Evolutionary conservation across 2,797 vertebrate species (phyloP), one percentile per base, ranked within the genome.

Genomic region (Vespertilio murinus): DNA sequence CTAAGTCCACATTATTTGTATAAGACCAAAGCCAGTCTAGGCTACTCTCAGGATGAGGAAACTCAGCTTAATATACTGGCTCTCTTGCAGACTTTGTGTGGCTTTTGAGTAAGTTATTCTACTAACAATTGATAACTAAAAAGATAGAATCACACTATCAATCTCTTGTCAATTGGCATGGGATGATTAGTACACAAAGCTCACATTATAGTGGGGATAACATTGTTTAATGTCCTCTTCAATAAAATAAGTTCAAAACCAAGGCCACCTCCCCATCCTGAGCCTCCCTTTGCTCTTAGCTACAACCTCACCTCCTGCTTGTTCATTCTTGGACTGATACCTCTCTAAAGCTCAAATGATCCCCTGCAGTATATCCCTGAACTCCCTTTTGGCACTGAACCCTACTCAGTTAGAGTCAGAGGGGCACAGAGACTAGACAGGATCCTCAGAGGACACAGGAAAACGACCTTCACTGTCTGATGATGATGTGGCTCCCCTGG

Each of bases 231-330:
- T 0, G 11, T 80, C 64, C n/a, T 23, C 11, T 6, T 59, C 1
- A 12, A 25, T 67, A 45, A 79, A 20, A 42, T 30, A 64, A 81
- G 23, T 45, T 94, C 78, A 92, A 81, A 81, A 14, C 17, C 4
- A 25, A 81, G 42, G 20, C 30, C 25, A 12, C 33, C 45, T 28
- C 12, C 6, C 8, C 30, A 8, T 18, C 0, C 1, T 2, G 0
- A 67, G 23, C 4, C 30, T 61, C 18, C 52, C 73, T 84, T 10
- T 56, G 54, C 22, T 47, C 8, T 56, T 23, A 28, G 10, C 49
- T 14, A 70, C n/a, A 71, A 12, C 6, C 25, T 10, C 12, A 7
- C 81, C 16, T 49, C 23, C 25, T 38, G 42, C 23, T 65, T 6
- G 0, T 30, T 69, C 17, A 40, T 54, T 49, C 25, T 18, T 81